phyloP scores from a whole-genome alignment of 2,113 vertebrate species.

The Otis tarda region DNA sequence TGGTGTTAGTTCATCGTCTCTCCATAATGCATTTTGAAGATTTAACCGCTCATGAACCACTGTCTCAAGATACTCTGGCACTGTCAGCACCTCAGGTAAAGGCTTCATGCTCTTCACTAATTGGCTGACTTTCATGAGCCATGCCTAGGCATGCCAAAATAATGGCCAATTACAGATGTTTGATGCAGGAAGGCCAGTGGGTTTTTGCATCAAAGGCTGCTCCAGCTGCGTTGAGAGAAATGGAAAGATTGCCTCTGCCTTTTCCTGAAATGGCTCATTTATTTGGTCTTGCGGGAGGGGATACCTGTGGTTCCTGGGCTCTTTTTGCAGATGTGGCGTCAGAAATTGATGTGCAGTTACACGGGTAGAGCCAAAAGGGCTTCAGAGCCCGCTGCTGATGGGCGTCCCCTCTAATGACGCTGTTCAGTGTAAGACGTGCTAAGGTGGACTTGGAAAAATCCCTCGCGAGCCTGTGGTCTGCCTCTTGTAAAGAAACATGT shows the following conservation, averaged over 20 bases:
- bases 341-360: not conserved
- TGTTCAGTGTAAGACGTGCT: not conserved
- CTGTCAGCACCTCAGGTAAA: not conserved
- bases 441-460: not conserved
- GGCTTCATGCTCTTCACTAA: fast-evolving
- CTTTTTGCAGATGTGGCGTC: fast-evolving
- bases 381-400: not conserved
- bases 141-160: fast-evolving
- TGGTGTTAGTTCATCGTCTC: not conserved
- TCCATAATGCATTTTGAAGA: not conserved
- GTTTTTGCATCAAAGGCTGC: not conserved
- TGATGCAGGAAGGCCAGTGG: not conserved
- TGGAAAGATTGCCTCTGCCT: not conserved
- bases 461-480: not conserved
- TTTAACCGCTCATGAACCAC: fast-evolving
- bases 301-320: not conserved
- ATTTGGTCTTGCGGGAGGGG: fast-evolving
- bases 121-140: not conserved
- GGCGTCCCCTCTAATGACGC: fast-evolving
- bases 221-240: not conserved
- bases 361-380: not conserved
- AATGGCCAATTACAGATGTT: not conserved
- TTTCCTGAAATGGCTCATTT: not conserved
- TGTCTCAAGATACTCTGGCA: not conserved
- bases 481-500: not conserved